These are phyloP conservation scores for Drosophila mercatorum DNA, from an alignment of 2,888 invertebrate genomes.

Conservation along the genomic window DNA sequence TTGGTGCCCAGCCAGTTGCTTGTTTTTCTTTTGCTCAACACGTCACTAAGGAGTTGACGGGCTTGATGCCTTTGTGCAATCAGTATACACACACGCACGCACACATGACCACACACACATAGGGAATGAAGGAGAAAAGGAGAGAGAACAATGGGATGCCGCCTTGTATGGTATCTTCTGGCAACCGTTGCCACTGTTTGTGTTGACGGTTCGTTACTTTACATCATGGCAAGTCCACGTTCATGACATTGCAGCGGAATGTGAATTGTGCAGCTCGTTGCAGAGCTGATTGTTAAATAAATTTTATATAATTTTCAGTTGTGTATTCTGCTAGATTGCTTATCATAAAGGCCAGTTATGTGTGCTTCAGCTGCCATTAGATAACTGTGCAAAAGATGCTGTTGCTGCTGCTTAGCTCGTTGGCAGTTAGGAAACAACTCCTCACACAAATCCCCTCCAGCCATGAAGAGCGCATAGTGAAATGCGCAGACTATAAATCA, in stretches of 20 bases:
- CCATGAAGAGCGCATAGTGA: slow-evolving; percentile 1
- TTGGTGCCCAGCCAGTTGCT: slow-evolving; percentile 48
- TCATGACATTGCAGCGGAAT: slow-evolving; percentile 34
- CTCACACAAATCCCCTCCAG: slow-evolving; percentile 32
- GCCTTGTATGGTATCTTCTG: slow-evolving; percentile 18
- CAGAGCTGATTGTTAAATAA: slow-evolving; percentile 47
- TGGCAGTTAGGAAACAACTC: slow-evolving; percentile 31
- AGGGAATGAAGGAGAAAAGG: background rate
- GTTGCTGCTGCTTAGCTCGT: slow-evolving; percentile 12
- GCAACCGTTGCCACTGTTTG: slow-evolving; percentile 34
- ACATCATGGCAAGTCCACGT: slow-evolving; percentile 46
- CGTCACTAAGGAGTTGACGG: slow-evolving; percentile 76
- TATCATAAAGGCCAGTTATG: slow-evolving; percentile 17
- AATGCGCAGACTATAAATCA: slow-evolving; percentile 44
- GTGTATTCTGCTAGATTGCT: slow-evolving; percentile 6
- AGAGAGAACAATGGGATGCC: slow-evolving; percentile 6
- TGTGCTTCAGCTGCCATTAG: slow-evolving; percentile 14
- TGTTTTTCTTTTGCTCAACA: slow-evolving; percentile 70
- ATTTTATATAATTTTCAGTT: slow-evolving; percentile 41
- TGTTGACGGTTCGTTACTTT: slow-evolving; percentile 55
- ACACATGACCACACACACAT: slow-evolving; percentile 1
- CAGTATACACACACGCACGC: slow-evolving; percentile 42
- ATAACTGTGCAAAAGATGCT: slow-evolving; percentile 12
- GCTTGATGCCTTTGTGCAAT: slow-evolving; percentile 71
- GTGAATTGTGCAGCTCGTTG: slow-evolving; percentile 54